These are phyloP conservation scores for Scaptomyza montana DNA, from an alignment of 1,140 invertebrate genomes.

Conservation along the genomic window DNA sequence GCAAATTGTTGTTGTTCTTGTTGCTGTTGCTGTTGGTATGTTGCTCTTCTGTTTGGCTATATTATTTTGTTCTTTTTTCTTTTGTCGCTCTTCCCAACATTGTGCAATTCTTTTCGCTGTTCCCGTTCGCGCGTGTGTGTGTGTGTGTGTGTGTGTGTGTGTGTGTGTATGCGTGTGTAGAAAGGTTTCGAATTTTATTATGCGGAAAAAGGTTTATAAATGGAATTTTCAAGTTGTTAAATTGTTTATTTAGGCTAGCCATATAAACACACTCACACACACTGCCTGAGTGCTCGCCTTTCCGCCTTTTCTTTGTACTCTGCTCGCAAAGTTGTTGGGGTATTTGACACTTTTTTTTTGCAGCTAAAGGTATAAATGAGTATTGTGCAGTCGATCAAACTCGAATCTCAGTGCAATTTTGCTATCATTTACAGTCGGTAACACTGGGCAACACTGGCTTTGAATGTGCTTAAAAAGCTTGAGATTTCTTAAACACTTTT, in stretches of 20 bases:
- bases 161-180: conserved; percentile 15
- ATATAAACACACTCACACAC: conserved; percentile 17
- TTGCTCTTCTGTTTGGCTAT: conserved; percentile 16
- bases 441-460: no score
- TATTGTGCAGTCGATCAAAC: background rate
- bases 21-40: background rate
- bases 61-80: conserved; percentile 17
- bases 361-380: background rate
- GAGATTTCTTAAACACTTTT: no score
- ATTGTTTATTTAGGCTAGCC: conserved; percentile 67
- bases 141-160: background rate
- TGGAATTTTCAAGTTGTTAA: conserved; percentile 69
- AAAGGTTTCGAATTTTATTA: conserved; percentile 65
- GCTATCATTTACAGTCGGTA: no score
- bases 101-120: conserved; percentile 31
- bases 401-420: no score
- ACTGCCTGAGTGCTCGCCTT: conserved; percentile 27
- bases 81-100: background rate
- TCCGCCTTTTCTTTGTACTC: conserved; percentile 25
- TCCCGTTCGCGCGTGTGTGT: background rate
- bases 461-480: no score
- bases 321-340: background rate
- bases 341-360: background rate
- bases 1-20: conserved; percentile 39
- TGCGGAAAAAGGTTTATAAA: conserved; percentile 66